Percentiles rank a stretch among this genome's conserved stretches.
These are phyloP conservation scores for Lasioglossum villosulum DNA, from an alignment of 2,888 invertebrate genomes.

Conservation along the genomic window DNA sequence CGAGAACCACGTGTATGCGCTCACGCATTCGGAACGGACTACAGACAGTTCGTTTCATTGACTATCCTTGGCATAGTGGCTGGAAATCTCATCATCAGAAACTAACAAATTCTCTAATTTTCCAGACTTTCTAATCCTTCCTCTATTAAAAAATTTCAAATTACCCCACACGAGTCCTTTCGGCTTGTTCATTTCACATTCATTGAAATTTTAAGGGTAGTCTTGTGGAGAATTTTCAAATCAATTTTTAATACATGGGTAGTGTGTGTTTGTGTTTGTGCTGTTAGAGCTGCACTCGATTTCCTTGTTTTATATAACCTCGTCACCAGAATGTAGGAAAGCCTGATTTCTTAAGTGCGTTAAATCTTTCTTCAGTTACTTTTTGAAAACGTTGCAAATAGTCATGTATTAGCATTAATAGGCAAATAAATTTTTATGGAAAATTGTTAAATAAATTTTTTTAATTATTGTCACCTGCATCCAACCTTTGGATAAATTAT, in stretches of 20 bases:
- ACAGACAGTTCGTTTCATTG: constrained; percentile 18
- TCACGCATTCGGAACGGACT: constrained; percentile 43
- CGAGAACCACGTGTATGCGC: constrained; percentile 17
- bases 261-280: neutral
- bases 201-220: neutral
- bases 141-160: neutral
- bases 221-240: neutral
- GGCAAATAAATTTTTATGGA: neutral
- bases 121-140: neutral
- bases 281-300: neutral
- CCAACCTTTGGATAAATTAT: neutral
- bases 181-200: neutral
- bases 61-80: neutral
- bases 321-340: too few relatives aligned
- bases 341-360: neutral
- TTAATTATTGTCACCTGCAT: neutral
- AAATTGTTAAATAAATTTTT: neutral
- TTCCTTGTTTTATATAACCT: neutral
- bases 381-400: neutral
- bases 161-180: neutral
- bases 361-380: neutral
- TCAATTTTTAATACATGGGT: neutral
- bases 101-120: neutral
- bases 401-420: too few relatives aligned
- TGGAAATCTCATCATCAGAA: neutral